Evolutionary conservation across 2,888 invertebrate species (phyloP).

Genomic region (Ophion costatus): DNA sequence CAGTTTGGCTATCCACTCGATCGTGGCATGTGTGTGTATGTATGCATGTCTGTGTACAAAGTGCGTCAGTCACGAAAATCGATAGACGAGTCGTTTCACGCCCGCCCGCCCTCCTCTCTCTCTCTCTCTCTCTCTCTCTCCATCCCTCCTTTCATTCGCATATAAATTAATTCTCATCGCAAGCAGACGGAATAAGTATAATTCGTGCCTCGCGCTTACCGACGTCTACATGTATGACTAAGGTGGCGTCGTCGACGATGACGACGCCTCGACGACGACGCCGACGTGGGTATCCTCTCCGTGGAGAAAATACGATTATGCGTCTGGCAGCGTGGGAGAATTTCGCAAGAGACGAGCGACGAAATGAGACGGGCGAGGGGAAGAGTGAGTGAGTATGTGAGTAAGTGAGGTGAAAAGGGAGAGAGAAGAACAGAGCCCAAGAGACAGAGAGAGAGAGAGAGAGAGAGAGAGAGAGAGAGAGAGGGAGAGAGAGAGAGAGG

Average conservation of each 20-base stretch:
- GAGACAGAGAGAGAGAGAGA: no score
- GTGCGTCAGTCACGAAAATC: conserved; percentile 65
- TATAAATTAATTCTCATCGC: conserved; percentile 38
- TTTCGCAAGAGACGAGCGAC: conserved; percentile 40
- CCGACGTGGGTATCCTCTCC: conserved; percentile 39
- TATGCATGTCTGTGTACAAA: conserved; percentile 27
- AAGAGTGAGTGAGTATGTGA: background rate
- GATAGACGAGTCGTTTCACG: conserved; percentile 59
- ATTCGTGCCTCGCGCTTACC: conserved; percentile 50
- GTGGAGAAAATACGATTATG: conserved; percentile 56
- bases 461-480: no score
- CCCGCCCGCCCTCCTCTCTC: conserved; percentile 1
- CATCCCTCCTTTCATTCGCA: conserved; percentile 18
- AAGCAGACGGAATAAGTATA: conserved; percentile 49
- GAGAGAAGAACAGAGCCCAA: no score
- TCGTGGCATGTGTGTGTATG: background rate
- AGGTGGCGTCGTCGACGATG: conserved; percentile 17
- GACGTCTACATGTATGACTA: conserved; percentile 35
- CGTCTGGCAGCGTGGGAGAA: conserved; percentile 58
- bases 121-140: background rate
- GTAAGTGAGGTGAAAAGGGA: background rate
- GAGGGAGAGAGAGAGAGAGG: background rate
- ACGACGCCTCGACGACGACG: conserved; percentile 30
- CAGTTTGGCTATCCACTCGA: conserved; percentile 16
- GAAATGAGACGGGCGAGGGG: background rate